Percentiles rank a stretch among this genome's conserved stretches.
phyloP scores from a whole-genome alignment of 2,888 invertebrate species.

The Xestoiulus laeticollis region DNA sequence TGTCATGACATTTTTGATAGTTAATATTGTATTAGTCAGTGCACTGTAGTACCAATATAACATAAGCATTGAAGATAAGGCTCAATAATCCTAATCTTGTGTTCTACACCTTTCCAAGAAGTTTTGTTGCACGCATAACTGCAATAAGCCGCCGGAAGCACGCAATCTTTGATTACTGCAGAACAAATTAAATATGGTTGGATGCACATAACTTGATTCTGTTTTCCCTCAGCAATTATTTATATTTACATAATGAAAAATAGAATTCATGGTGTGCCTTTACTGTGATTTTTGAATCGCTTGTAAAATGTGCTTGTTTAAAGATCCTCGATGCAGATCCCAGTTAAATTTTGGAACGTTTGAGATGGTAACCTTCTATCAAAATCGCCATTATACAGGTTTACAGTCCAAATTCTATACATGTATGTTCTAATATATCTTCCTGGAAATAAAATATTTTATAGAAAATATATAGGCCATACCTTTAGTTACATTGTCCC shows the following conservation, averaged over 20 bases:
- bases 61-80: too few relatives aligned
- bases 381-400: neutral
- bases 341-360: too few relatives aligned
- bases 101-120: neutral
- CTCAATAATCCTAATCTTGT: neutral
- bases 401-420: neutral
- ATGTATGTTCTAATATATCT: neutral
- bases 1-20: too few relatives aligned
- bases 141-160: neutral
- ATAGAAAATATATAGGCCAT: neutral
- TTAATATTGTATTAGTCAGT: too few relatives aligned
- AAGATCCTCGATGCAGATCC: too few relatives aligned
- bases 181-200: neutral
- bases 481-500: neutral
- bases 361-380: too few relatives aligned
- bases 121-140: neutral
- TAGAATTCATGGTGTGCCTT: neutral
- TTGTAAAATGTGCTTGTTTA: too few relatives aligned
- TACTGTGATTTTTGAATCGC: neutral
- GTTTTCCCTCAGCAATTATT: neutral
- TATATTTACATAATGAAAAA: neutral
- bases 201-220: slow-evolving; percentile 7
- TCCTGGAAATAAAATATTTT: neutral
- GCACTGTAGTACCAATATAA: too few relatives aligned
- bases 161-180: slow-evolving; percentile 31